A percentile compares a stretch with the other conserved stretches of the same genome.
These are phyloP conservation scores for Blera fallax DNA, from an alignment of 2,888 invertebrate genomes.

Conservation along the genomic window DNA sequence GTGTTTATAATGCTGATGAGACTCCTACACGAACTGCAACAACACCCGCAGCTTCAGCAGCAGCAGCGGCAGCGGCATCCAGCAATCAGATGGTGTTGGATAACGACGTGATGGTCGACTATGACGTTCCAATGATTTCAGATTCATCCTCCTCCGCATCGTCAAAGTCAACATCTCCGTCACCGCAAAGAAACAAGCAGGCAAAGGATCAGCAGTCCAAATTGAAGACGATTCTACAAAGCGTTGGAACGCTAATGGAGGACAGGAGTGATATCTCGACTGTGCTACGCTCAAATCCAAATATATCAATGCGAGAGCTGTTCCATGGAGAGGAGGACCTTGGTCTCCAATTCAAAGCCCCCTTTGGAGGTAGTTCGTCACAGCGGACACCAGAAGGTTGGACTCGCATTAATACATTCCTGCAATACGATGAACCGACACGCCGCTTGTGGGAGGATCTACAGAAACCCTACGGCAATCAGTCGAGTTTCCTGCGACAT, in stretches of 20 bases:
- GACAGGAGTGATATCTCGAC: conserved; percentile 78
- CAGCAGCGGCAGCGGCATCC: conserved; percentile 9
- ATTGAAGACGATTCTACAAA: conserved; percentile 80
- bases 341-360: conserved; percentile 87
- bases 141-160: conserved; percentile 73
- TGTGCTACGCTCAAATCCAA: conserved; percentile 85
- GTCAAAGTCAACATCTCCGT: conserved; percentile 76
- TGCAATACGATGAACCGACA: conserved; percentile 92
- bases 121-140: conserved; percentile 78
- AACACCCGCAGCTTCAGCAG: conserved; percentile 8
- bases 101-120: conserved; percentile 79
- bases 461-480: conserved; percentile 93
- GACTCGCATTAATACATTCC: conserved; percentile 90
- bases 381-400: conserved; percentile 90
- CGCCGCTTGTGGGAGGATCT: conserved; percentile 91
- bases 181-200: conserved; percentile 43
- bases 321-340: conserved; percentile 93
- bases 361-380: conserved; percentile 84
- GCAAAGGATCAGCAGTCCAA: conserved; percentile 76
- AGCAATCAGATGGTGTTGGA: conserved; percentile 76
- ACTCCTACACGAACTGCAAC: not conserved
- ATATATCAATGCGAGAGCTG: conserved; percentile 90
- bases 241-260: conserved; percentile 59
- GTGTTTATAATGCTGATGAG: conserved; percentile 46
- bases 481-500: conserved; percentile 92